Percentiles rank a stretch among this genome's conserved stretches.
These are phyloP conservation scores for Scortum barcoo DNA, from an alignment of 2,113 vertebrate genomes.

Conservation along the genomic window DNA sequence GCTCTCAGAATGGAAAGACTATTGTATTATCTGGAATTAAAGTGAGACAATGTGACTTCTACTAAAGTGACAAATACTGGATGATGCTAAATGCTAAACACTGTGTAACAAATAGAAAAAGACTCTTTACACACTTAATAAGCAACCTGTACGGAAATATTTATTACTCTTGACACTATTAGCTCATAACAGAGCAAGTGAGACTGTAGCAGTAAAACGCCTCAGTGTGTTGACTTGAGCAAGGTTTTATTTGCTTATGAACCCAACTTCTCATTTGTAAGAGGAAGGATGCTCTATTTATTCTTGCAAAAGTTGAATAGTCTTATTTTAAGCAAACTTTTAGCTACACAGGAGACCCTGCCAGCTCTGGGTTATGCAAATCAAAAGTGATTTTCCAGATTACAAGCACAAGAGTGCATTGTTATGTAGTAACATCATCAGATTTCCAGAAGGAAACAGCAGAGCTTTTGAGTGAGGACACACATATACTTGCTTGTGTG, in stretches of 20 bases:
- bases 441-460: neutral
- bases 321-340: neutral
- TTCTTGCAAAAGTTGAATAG: neutral
- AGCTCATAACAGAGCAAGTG: neutral
- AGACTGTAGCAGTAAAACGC: neutral
- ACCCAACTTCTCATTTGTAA: neutral
- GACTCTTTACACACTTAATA: neutral
- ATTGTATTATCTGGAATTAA: neutral
- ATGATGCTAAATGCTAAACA: neutral
- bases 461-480: neutral
- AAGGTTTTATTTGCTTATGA: neutral
- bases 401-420: neutral
- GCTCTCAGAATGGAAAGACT: neutral
- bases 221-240: neutral
- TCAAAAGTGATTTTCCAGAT: constrained; percentile 1
- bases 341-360: neutral
- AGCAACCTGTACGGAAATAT: neutral
- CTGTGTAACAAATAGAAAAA: neutral
- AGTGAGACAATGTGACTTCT: neutral
- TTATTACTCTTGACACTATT: neutral
- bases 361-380: neutral
- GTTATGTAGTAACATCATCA: neutral
- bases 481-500: constrained; percentile 5
- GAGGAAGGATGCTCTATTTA: neutral
- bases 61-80: neutral